phyloP scores from a whole-genome alignment of 1,140 invertebrate species.

The Solenopsis fugax region DNA sequence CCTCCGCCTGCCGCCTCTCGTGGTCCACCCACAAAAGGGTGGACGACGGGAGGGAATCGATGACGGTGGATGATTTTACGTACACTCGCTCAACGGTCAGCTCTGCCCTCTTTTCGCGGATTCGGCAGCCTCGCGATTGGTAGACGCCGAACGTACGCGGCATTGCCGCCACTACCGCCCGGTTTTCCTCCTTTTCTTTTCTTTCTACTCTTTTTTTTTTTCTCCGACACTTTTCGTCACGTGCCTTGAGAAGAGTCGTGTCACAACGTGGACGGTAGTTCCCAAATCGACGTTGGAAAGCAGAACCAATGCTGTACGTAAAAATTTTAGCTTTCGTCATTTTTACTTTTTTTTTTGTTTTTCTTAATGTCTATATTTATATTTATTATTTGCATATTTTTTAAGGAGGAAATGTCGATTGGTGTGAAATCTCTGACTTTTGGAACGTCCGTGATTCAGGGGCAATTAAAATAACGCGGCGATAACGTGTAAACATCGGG shows the following conservation, averaged over 20 bases:
- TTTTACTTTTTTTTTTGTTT: not conserved
- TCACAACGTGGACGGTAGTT: not conserved
- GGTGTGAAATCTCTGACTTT: constrained; percentile 59
- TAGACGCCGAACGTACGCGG: constrained; percentile 53
- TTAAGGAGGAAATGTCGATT: constrained; percentile 24
- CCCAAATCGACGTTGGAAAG: constrained; percentile 34
- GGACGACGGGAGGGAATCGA: constrained; percentile 79
- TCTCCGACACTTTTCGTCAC: not conserved
- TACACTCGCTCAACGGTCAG: constrained; percentile 74
- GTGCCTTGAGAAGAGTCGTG: constrained; percentile 47
- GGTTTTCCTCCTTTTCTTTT: not conserved
- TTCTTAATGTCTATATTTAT: not conserved
- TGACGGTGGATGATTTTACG: constrained; percentile 82
- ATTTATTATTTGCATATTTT: not conserved
- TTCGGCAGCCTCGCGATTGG: constrained; percentile 72
- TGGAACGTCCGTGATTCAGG: constrained; percentile 53
- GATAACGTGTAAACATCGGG: constrained; percentile 64
- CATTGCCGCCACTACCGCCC: constrained; percentile 51
- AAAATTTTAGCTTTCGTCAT: not conserved
- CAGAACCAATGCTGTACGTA: constrained; percentile 53
- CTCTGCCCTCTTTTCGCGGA: constrained; percentile 77
- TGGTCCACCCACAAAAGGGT: constrained; percentile 75
- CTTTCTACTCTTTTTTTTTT: not conserved
- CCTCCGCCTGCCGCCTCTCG: constrained; percentile 54
- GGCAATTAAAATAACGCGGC: constrained; percentile 63